Base-by-base conservation (phyloP, 1,140 invertebrate species). In the Ditylenchus dipsaci region DNA sequence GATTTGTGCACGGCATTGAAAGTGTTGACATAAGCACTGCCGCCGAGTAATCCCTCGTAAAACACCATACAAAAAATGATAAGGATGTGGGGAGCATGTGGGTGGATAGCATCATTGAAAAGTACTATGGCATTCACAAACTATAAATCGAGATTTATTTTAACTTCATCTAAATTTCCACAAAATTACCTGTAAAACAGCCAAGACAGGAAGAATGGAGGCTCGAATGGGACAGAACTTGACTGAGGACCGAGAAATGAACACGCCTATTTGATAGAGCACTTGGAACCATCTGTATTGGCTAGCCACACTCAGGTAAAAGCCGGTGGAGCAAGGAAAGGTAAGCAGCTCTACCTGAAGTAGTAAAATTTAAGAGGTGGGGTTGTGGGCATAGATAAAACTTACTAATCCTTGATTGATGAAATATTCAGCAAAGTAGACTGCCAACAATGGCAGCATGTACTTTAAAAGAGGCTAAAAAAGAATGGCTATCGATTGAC, bases 391-490 rank as follows among this genome's bases (percentile, higher is more conserved):
- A 33, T 30, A 21, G 3, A 61, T 9, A 21, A 0, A 1, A 75
- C 49, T 67, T 27, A 76, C 68, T 53, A 92, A 84, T 74, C 91
- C 91, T 84, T 93, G 91, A 84, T 93, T 93, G 71, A 93, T 93
- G 73, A 91, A 90, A 84, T 93, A 93, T 78, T 93, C 91, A 71
- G 90, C 90, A 71, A 91, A 87, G 78, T 93, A 93, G 0, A 93
- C 91, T 26, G 90, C 75, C 0, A 86, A 86, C 1, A 93, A 83
- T 0, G 91, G 91, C 67, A 92, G 80, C 88, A 92, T 91, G 76
- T 88, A 92, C 69, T 87, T 88, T 3, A 91, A 68, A n/a, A 92
- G 79, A 0, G 85, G 79, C 69, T 72, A n/a, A 57, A 45, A 29
- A 15, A 49, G 19, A 8, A 3, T 38, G n/a, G n/a, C n/a, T n/a